Percentiles rank a stretch among this genome's conserved stretches.
Evolutionary conservation across 1,140 invertebrate species (phyloP).

Genomic region (Rhagoletis pomonella): DNA sequence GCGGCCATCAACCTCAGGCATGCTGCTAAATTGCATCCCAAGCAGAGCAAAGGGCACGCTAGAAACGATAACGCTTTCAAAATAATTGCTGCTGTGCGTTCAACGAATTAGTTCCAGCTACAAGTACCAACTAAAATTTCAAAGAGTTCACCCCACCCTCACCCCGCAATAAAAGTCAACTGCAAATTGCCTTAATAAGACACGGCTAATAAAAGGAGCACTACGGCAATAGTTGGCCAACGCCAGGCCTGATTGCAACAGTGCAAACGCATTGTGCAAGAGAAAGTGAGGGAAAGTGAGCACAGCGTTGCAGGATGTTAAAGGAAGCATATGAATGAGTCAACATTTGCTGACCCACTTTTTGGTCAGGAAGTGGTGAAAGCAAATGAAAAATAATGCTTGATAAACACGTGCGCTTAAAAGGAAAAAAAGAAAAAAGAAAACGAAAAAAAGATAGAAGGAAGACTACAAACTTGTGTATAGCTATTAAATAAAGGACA

Average conservation of each 20-base stretch:
- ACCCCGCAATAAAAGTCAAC: slow-evolving; percentile 30
- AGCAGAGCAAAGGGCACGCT: neutral
- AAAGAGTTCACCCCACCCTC: neutral
- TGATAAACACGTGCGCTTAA: slow-evolving; percentile 24
- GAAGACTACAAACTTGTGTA: neutral
- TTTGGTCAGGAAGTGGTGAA: slow-evolving; percentile 36
- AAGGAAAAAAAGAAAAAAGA: neutral
- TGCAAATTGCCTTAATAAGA: slow-evolving; percentile 46
- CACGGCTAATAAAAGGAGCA: slow-evolving; percentile 14
- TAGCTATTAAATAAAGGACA: neutral
- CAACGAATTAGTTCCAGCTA: neutral
- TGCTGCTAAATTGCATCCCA: neutral
- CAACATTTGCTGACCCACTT: slow-evolving; percentile 40
- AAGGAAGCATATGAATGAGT: slow-evolving; percentile 25
- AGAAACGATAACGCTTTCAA: slow-evolving; percentile 6
- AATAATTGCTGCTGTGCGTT: slow-evolving; percentile 23
- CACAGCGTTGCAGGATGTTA: neutral
- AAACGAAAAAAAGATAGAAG: neutral
- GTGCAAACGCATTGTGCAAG: neutral
- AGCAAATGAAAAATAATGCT: slow-evolving; percentile 25
- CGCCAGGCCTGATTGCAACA: neutral
- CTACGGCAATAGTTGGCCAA: neutral
- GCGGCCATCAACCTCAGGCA: neutral
- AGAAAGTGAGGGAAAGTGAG: slow-evolving; percentile 35
- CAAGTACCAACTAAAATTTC: neutral